phyloP scores from a whole-genome alignment of 2,888 invertebrate genomes.

The Villa cingulata region DNA sequence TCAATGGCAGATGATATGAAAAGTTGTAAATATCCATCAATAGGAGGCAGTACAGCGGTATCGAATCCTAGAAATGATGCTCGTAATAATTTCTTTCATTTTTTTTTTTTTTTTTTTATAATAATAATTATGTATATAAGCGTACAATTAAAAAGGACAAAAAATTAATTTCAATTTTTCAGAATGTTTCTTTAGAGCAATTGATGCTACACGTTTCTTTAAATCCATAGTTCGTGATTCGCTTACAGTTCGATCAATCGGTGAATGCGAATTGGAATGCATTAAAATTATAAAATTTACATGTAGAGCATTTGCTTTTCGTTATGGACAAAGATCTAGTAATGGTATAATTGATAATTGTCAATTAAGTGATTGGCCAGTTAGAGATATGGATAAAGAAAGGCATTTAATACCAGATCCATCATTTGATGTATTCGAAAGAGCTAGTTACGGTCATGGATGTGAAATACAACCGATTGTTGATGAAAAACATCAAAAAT shows the following conservation, averaged over 20 bases:
- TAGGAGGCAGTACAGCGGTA: constrained; percentile 26
- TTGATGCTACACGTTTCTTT: constrained; percentile 56
- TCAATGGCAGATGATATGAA: constrained; percentile 51
- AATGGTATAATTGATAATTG: constrained; percentile 61
- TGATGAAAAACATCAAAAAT: constrained; percentile 36
- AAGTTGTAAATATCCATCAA: constrained; percentile 32
- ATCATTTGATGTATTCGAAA: constrained; percentile 62
- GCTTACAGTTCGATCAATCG: constrained; percentile 51
- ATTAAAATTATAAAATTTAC: constrained; percentile 58
- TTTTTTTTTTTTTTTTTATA: too few relatives aligned
- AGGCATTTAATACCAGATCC: constrained; percentile 45
- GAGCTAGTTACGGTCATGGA: constrained; percentile 69
- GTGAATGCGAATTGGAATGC: constrained; percentile 70
- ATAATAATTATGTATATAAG: too few relatives aligned
- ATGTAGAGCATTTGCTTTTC: constrained; percentile 65
- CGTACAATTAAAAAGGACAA: too few relatives aligned
- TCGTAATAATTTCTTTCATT: constrained; percentile 12
- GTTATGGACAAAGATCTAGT: constrained; percentile 51
- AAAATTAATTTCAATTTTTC: constrained; percentile 8
- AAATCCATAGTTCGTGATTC: constrained; percentile 51
- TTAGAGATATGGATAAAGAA: constrained; percentile 47
- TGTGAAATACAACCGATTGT: constrained; percentile 54
- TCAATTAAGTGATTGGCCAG: constrained; percentile 59
- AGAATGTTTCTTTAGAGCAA: constrained; percentile 76
- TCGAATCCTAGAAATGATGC: constrained; percentile 34